Conservation (phyloP, 2,113 vertebrate genomes). For the Diphyllodes magnificus region DNA sequence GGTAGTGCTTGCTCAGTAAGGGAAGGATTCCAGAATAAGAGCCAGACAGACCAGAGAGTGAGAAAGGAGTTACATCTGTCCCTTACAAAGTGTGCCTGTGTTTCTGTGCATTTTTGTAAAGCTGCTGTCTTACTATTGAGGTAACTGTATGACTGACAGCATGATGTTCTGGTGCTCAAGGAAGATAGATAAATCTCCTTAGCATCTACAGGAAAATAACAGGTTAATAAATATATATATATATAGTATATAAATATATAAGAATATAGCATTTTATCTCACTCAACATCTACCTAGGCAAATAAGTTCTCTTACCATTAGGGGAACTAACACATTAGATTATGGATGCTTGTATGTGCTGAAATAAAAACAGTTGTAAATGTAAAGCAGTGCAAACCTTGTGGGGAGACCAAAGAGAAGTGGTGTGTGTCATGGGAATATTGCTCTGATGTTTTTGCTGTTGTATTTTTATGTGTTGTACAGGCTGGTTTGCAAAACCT, state of each 20-base stretch:
- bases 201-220: neutral
- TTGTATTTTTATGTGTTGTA: constrained; percentile 27
- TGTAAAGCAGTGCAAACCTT: neutral
- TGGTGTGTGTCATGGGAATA: neutral
- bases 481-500: constrained; percentile 87
- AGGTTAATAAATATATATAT: neutral
- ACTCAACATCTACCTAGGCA: neutral
- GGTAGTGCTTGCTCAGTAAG: neutral
- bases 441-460: neutral
- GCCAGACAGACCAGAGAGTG: neutral
- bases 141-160: neutral
- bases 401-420: neutral
- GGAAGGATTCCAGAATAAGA: neutral
- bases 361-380: neutral
- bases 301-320: neutral
- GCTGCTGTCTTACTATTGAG: neutral
- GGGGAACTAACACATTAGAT: neutral
- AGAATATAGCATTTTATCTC: neutral
- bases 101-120: neutral
- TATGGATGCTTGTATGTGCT: neutral
- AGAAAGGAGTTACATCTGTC: neutral
- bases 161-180: neutral
- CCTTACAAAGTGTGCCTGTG: neutral
- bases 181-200: neutral
- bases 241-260: too few relatives aligned